Base-by-base conservation (phyloP, 2,113 vertebrate genomes). In the Agelaius phoeniceus region DNA sequence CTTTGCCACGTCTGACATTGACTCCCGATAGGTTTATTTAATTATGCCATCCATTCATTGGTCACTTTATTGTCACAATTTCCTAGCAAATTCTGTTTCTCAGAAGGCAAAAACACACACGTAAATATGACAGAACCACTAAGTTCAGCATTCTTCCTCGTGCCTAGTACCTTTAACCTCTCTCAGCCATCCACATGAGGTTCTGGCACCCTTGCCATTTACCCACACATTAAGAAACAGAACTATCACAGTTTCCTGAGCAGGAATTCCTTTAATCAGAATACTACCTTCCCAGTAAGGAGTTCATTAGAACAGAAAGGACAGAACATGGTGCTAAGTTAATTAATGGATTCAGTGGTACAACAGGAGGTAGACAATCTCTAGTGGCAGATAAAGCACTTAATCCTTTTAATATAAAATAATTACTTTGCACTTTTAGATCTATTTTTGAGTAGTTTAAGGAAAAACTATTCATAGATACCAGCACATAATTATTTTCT, bases 401-500 rank as follows among this genome's bases (percentile, higher is more conserved):
- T 87, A 91, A 83, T 69, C 41, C 21, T 79, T 76, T 69, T 52
- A 85, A 69, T 26, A 52, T 15, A 39, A 78, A 94, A 78, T 51
- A 91, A 87, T 91, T 85, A 87, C 67, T 89, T 79, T 22, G 24
- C 27, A 89, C 13, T 93, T 84, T 78, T 54, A 85, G n/a, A 79
- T 65, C 52, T 63, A 69, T 67, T 91, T 90, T 88, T 63, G 24
- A 41, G 20, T 31, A 87, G 19, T 66, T 90, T 62, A 87, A 84
- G 35, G 30, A 71, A 81, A 89, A 54, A 61, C 27, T 41, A 65
- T 33, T 77, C 28, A 49, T 7, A 68, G 41, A 90, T 46, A 73
- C 1, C n/a, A 80, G 13, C 26, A 73, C 11, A 15, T 31, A 69
- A 63, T 65, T 84, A 48, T 76, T 27, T 67, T 43, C 44, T 61